Percentiles rank a stretch among this genome's conserved stretches.
Conservation (phyloP, 2,113 vertebrate species). For the Callorhinus ursinus region DNA sequence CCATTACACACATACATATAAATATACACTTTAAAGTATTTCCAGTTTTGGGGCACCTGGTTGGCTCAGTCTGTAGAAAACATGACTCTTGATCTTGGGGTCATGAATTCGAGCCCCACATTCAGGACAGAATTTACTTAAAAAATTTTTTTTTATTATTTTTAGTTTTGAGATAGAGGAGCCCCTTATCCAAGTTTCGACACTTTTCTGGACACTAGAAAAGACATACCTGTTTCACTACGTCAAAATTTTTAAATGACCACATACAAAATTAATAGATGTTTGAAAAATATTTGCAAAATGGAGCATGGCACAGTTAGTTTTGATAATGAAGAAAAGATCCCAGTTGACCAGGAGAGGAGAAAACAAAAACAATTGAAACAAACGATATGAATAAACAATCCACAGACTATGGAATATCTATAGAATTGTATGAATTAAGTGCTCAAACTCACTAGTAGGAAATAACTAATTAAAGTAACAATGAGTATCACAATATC, state of each 20-base stretch:
- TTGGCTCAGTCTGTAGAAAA: not conserved
- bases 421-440: not conserved
- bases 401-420: not conserved
- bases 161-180: not conserved
- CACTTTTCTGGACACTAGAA: not conserved
- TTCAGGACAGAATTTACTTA: not conserved
- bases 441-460: not conserved
- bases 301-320: not conserved
- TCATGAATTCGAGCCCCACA: not conserved
- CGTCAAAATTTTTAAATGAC: conserved; percentile 29
- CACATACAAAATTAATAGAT: not conserved
- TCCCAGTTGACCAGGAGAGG: not conserved
- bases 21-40: not conserved
- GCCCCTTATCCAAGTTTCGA: not conserved
- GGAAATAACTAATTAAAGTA: not conserved
- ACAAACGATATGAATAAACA: not conserved
- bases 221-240: not conserved
- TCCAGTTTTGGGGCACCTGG: not conserved
- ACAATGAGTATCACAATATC: not conserved
- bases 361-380: conserved; percentile 4
- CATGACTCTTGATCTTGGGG: not conserved
- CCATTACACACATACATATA: not conserved
- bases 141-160: not conserved
- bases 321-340: not conserved
- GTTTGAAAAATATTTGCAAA: conserved; percentile 15